These are phyloP conservation scores for Platichthys stellatus DNA, from an alignment of 2,113 vertebrate genomes.

Conservation along the genomic window DNA sequence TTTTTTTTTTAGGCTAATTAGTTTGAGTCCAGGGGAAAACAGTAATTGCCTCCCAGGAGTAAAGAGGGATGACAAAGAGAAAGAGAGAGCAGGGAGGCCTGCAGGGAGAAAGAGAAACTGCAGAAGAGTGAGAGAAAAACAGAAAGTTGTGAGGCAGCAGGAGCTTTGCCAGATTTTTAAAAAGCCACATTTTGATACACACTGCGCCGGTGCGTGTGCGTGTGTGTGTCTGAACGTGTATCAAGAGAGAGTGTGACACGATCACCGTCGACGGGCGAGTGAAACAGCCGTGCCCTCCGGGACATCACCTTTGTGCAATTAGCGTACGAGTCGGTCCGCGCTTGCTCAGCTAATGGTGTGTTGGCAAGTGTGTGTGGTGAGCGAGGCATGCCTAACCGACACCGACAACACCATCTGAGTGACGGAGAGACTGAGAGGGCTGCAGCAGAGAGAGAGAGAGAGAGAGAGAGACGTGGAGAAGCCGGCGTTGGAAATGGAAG, in stretches of 20 bases:
- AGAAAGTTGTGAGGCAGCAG: conserved; percentile 42
- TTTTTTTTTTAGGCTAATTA: conserved; percentile 83
- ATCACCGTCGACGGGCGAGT: conserved; percentile 29
- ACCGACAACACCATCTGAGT: conserved; percentile 50
- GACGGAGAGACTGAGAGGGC: conserved; percentile 10
- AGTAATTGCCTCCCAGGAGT: conserved; percentile 85
- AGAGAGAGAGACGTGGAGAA: neutral
- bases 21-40: conserved; percentile 80
- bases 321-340: neutral
- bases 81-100: conserved; percentile 44
- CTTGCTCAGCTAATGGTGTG: no score
- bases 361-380: no score
- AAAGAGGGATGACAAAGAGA: conserved; percentile 69
- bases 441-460: neutral
- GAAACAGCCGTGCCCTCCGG: conserved; percentile 7
- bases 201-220: neutral
- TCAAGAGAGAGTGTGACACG: conserved; percentile 31
- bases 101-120: conserved; percentile 34
- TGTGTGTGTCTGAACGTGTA: conserved; percentile 1
- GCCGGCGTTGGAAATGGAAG: conserved; percentile 4
- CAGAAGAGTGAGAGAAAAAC: conserved; percentile 24
- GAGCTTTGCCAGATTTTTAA: conserved; percentile 23
- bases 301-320: conserved; percentile 6
- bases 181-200: conserved; percentile 28
- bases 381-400: conserved; percentile 32